Evolutionary conservation across 2,113 vertebrate genomes (phyloP).

Genomic region (Aviceda subcristata): DNA sequence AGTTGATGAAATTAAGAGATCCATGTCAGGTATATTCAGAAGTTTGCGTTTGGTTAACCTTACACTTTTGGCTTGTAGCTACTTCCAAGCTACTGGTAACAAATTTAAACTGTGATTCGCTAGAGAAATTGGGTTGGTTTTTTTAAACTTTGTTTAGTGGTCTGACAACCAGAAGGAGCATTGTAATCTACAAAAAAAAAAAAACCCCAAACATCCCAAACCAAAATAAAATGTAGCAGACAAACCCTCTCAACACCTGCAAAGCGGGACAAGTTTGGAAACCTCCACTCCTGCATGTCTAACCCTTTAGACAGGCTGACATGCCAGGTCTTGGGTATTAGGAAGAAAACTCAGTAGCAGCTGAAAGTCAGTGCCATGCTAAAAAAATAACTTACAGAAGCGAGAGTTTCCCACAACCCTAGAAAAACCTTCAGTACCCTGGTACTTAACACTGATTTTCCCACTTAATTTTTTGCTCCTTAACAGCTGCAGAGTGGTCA

Average conservation of each 20-base stretch:
- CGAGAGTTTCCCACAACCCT: not conserved
- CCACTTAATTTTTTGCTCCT: not conserved
- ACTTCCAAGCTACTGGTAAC: not conserved
- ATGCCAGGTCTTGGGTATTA: not conserved
- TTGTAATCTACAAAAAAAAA: not conserved
- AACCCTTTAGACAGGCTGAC: not conserved
- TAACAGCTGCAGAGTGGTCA: not conserved
- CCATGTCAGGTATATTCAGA: not conserved
- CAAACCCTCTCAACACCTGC: not conserved
- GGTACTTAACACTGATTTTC: not conserved
- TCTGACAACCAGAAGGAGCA: not conserved
- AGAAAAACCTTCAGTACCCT: not conserved
- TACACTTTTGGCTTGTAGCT: not conserved
- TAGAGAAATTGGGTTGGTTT: not conserved
- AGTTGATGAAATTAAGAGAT: not conserved
- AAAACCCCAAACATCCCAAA: rapidly evolving
- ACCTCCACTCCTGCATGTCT: not conserved
- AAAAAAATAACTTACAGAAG: not conserved
- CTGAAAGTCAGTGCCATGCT: not conserved
- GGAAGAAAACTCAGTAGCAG: not conserved
- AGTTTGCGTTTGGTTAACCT: not conserved
- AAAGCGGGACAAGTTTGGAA: not conserved
- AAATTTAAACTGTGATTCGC: not conserved
- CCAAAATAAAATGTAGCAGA: not conserved
- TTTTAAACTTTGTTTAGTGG: not conserved